Conservation (phyloP, 1,140 invertebrate species). For the Drosophila busckii region DNA sequence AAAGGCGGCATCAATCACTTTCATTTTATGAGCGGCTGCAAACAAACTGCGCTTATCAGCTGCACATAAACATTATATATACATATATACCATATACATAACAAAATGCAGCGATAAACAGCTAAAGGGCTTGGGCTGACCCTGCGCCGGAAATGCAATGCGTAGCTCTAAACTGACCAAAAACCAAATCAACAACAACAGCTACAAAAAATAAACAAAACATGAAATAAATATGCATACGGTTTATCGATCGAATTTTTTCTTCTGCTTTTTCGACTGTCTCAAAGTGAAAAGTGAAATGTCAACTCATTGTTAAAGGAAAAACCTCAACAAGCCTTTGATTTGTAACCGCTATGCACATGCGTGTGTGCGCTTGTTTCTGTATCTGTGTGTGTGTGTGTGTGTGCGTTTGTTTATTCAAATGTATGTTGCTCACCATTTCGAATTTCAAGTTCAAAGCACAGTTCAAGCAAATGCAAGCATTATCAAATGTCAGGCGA, state of each 20-base stretch:
- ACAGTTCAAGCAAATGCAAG: slow-evolving; percentile 46
- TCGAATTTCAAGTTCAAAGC: slow-evolving; percentile 66
- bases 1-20: slow-evolving; percentile 44
- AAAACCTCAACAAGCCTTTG: slow-evolving; percentile 56
- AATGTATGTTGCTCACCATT: slow-evolving; percentile 43
- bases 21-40: slow-evolving; percentile 48
- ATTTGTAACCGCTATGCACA: slow-evolving; percentile 49
- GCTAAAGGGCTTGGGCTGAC: slow-evolving; percentile 15
- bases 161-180: slow-evolving; percentile 15
- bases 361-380: not conserved
- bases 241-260: slow-evolving; percentile 58
- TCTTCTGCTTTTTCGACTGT: too few relatives aligned
- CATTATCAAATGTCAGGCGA: slow-evolving; percentile 1
- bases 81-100: not conserved
- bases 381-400: not conserved
- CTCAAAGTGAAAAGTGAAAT: slow-evolving; percentile 62
- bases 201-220: slow-evolving; percentile 16
- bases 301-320: slow-evolving; percentile 61
- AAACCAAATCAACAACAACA: slow-evolving; percentile 2
- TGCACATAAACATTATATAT: slow-evolving; percentile 4
- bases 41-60: slow-evolving; percentile 41
- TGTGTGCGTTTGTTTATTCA: slow-evolving; percentile 59
- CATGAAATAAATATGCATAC: slow-evolving; percentile 1
- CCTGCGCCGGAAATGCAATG: slow-evolving; percentile 34
- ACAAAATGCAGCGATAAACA: slow-evolving; percentile 30